Evolutionary conservation across 1,140 invertebrate genomes (phyloP).

Genomic region (Penaeus japonicus): DNA sequence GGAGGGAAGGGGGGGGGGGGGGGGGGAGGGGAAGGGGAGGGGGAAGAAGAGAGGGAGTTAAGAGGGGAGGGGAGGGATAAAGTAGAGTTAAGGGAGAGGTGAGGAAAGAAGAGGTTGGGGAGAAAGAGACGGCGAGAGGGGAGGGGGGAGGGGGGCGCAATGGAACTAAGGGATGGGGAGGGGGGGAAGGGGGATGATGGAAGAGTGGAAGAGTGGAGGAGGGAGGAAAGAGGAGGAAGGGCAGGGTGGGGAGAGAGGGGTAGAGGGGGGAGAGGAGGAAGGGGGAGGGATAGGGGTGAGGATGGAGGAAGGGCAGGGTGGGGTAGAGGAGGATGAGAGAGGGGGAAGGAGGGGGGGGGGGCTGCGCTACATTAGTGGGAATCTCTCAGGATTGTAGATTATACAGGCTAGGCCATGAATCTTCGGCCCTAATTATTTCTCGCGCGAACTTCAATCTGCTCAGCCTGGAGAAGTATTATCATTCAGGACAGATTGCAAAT

Average conservation of each 20-base stretch:
- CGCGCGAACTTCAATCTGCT: constrained; percentile 22
- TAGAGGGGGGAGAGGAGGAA: not conserved
- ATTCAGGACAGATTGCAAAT: constrained; percentile 49
- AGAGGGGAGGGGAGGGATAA: not conserved
- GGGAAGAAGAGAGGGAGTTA: not conserved
- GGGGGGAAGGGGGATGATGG: not conserved
- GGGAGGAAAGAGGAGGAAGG: not conserved
- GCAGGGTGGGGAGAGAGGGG: not conserved
- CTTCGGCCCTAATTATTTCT: constrained; percentile 45
- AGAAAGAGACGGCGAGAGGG: too few species aligned
- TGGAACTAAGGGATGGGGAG: not conserved
- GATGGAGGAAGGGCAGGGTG: not conserved
- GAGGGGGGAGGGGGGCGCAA: not conserved
- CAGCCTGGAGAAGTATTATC: constrained; percentile 37
- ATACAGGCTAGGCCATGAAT: constrained; percentile 39
- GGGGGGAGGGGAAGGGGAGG: not conserved
- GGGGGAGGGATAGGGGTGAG: not conserved
- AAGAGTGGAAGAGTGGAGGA: not conserved
- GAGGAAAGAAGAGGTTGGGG: not conserved
- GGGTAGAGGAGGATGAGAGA: not conserved
- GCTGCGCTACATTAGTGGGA: constrained; percentile 22
- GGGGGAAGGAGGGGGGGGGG: not conserved
- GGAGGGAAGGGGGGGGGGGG: too few species aligned
- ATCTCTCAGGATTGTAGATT: constrained; percentile 40
- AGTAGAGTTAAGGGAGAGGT: not conserved